These are phyloP conservation scores for Callipepla californica DNA, from an alignment of 2,113 vertebrate genomes.

Conservation along the genomic window DNA sequence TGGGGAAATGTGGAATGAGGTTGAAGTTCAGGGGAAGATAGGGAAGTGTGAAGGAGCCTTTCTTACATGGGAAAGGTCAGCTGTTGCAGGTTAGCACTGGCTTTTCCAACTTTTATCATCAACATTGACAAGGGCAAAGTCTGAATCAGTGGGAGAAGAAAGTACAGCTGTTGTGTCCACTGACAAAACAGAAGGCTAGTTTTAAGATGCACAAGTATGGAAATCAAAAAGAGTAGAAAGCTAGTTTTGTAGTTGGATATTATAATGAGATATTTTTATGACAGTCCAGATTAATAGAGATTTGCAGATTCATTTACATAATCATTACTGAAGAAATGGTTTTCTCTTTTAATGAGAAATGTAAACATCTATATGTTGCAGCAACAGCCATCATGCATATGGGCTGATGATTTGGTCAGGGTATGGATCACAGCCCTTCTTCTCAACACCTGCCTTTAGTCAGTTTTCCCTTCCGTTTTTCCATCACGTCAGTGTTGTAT, in stretches of 20 bases:
- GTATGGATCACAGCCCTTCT: neutral
- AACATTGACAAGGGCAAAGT: neutral
- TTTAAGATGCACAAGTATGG: neutral
- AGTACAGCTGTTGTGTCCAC: neutral
- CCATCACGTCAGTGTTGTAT: neutral
- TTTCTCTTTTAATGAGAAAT: neutral
- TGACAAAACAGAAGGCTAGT: neutral
- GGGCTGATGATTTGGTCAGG: neutral
- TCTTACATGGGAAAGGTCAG: neutral
- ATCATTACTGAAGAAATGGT: neutral
- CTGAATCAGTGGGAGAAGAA: neutral
- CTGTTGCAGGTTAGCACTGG: neutral
- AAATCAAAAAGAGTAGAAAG: neutral
- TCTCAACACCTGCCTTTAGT: neutral
- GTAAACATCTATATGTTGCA: neutral
- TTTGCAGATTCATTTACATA: neutral
- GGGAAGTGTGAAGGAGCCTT: neutral
- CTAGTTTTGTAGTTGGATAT: neutral
- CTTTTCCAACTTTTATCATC: neutral
- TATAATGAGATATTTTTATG: neutral
- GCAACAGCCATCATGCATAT: neutral
- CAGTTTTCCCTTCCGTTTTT: neutral
- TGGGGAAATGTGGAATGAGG: neutral
- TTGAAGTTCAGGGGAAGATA: neutral
- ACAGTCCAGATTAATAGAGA: neutral